These are phyloP conservation scores for Cydia pomonella DNA, from an alignment of 1,140 invertebrate species.

Conservation along the genomic window DNA sequence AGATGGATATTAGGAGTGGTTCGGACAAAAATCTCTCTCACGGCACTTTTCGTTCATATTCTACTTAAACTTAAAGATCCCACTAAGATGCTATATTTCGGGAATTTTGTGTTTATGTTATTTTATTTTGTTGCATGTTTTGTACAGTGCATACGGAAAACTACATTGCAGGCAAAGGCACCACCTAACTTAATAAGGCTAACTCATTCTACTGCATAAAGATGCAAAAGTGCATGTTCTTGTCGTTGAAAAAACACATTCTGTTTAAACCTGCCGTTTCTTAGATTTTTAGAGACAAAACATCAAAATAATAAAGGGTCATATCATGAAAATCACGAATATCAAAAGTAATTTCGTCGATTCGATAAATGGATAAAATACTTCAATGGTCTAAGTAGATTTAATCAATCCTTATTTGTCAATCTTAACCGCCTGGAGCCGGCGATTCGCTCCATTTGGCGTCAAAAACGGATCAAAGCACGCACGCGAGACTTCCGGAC, in stretches of 20 bases:
- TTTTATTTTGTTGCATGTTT: not conserved
- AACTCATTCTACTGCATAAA: too few species aligned
- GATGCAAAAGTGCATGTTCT: too few species aligned
- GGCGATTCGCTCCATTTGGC: conserved; percentile 60
- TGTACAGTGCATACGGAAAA: not conserved
- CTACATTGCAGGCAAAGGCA: not conserved
- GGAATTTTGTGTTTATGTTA: not conserved
- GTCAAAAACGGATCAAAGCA: conserved; percentile 70
- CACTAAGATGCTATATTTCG: not conserved
- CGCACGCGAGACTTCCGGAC: conserved; percentile 54
- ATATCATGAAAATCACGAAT: too few species aligned
- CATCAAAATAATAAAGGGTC: too few species aligned
- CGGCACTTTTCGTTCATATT: not conserved
- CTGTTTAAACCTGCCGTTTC: too few species aligned
- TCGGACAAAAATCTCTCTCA: conserved; percentile 7
- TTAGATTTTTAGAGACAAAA: too few species aligned
- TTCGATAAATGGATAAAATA: not conserved
- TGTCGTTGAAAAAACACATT: too few species aligned
- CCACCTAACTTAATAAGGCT: not conserved
- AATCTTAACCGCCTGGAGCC: conserved; percentile 35
- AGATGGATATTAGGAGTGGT: not conserved
- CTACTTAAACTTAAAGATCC: not conserved
- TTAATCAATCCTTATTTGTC: conserved; percentile 21
- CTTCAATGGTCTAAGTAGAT: not conserved
- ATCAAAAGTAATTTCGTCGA: not conserved